Conservation (phyloP, 1,140 invertebrate species). For the Akabosia matsudoensis region DNA sequence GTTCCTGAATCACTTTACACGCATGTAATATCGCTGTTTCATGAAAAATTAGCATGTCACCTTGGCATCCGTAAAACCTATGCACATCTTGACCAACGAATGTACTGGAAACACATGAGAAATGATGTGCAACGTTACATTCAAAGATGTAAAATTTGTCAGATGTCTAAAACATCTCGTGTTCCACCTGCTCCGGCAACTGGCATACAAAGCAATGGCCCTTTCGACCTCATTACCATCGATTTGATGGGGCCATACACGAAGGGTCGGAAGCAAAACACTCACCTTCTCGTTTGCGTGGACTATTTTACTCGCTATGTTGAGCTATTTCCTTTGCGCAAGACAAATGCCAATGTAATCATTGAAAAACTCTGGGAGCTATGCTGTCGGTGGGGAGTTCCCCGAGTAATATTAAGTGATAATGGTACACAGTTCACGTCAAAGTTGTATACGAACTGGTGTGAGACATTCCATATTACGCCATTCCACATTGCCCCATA, state of each 20-base stretch:
- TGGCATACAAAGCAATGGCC: background rate
- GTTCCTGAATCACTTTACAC: conserved; percentile 37
- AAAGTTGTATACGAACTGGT: conserved; percentile 3
- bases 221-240: conserved; percentile 48
- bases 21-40: background rate
- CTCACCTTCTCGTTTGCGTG: background rate
- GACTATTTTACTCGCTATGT: conserved; percentile 45
- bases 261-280: conserved; percentile 42
- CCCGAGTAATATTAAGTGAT: conserved; percentile 27
- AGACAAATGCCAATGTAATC: conserved; percentile 47
- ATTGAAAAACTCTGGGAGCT: conserved; percentile 25
- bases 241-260: conserved; percentile 54
- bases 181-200: conserved; percentile 7
- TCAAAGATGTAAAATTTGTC: conserved; percentile 5
- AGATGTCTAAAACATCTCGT: conserved; percentile 6
- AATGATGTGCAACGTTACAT: conserved; percentile 17
- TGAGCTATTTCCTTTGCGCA: conserved; percentile 52
- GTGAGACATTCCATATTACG: conserved; percentile 15
- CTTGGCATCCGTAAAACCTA: background rate
- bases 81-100: background rate
- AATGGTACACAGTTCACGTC: conserved; percentile 32
- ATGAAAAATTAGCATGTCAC: background rate
- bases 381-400: conserved; percentile 23
- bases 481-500: conserved; percentile 40
- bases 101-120: conserved; percentile 11